Percentiles rank a stretch among this genome's conserved stretches.
Conservation (phyloP, 2,113 vertebrate species). For the Orientallactaga bullata region DNA sequence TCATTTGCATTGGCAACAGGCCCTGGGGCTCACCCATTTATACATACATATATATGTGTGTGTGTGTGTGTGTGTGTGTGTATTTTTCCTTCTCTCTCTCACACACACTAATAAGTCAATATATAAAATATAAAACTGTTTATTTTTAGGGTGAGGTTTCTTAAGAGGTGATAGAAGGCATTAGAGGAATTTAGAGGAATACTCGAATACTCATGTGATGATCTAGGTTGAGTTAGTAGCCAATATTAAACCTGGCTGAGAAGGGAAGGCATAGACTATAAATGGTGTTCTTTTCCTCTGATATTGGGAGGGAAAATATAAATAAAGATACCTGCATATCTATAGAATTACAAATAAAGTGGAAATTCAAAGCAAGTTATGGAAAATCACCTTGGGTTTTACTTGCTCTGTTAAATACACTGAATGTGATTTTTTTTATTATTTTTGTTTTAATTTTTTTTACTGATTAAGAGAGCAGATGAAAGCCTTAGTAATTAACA, state of each 20-base stretch:
- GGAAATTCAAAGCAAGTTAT: neutral
- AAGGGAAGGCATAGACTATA: neutral
- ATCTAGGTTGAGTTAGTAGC: neutral
- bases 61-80: too few relatives aligned
- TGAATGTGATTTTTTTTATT: neutral
- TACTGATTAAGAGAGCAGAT: neutral
- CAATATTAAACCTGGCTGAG: neutral
- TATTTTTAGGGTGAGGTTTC: neutral
- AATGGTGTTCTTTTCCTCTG: neutral
- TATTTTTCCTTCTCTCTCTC: too few relatives aligned
- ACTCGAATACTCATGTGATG: neutral
- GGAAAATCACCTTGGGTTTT: neutral
- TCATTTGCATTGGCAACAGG: too few relatives aligned
- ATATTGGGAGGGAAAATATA: neutral
- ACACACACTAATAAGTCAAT: too few relatives aligned
- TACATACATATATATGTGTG: too few relatives aligned
- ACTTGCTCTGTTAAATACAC: neutral
- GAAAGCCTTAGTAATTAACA: neutral
- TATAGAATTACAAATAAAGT: neutral
- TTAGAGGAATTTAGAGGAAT: slow-evolving; percentile 28
- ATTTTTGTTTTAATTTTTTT: too few relatives aligned
- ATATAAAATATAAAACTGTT: too few relatives aligned
- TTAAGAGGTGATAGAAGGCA: neutral
- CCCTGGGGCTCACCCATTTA: too few relatives aligned
- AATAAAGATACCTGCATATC: neutral